These are phyloP conservation scores for Erannis defoliaria DNA, from an alignment of 2,888 invertebrate genomes.

Conservation along the genomic window DNA sequence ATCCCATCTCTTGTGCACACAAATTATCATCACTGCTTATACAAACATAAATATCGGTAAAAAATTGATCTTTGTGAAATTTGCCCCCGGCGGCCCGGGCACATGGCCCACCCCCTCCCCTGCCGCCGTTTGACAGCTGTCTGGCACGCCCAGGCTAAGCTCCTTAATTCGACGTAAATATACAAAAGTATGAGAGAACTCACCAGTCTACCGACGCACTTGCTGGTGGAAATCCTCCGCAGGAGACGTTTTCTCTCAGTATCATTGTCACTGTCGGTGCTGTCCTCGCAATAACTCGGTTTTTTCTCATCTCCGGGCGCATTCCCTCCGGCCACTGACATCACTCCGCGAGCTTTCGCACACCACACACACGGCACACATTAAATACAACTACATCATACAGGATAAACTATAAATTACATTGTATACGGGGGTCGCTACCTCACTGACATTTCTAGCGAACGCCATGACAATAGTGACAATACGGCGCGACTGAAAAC, in stretches of 20 bases:
- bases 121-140: constrained; percentile 65
- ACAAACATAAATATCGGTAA: constrained; percentile 56
- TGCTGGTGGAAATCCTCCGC: constrained; percentile 93
- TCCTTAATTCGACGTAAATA: constrained; percentile 33
- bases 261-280: constrained; percentile 94
- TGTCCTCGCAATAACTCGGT: constrained; percentile 74
- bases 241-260: constrained; percentile 92
- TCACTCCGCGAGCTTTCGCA: constrained; percentile 74
- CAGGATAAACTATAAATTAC: constrained; percentile 73
- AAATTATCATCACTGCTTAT: constrained; percentile 53
- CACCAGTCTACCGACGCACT: constrained; percentile 93
- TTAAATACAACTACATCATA: constrained; percentile 82
- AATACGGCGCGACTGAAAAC: constrained; percentile 77
- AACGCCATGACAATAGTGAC: constrained; percentile 83
- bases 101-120: constrained; percentile 65
- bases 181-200: constrained; percentile 36
- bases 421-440: constrained; percentile 70
- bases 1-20: constrained; percentile 57
- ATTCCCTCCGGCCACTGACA: constrained; percentile 74
- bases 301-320: constrained; percentile 66
- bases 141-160: constrained; percentile 69
- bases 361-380: constrained; percentile 69
- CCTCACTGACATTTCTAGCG: constrained; percentile 78
- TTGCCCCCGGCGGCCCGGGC: constrained; percentile 61
- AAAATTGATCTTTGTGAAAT: constrained; percentile 63